phyloP scores from a whole-genome alignment of 2,797 vertebrate species.

The Gymnopithys bicolor region DNA sequence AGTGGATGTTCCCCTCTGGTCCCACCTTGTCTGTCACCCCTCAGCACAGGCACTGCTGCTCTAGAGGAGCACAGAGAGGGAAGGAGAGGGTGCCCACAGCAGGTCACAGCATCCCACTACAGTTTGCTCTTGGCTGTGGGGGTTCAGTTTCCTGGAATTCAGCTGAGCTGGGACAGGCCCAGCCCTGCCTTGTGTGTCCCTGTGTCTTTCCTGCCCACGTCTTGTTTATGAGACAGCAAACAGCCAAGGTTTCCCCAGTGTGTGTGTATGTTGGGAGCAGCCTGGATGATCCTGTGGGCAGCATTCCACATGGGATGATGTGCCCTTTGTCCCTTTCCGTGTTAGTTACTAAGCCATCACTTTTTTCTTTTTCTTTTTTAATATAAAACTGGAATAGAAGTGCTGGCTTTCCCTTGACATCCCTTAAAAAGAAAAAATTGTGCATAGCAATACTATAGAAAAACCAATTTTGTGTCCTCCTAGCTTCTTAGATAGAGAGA shows the following conservation, averaged over 20 bases:
- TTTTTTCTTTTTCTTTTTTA: background rate
- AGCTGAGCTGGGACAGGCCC: too few species aligned
- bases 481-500: background rate
- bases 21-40: background rate
- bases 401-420: background rate
- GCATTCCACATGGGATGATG: background rate
- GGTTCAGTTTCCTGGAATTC: background rate
- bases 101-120: background rate
- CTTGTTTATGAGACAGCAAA: background rate
- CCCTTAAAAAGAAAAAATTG: background rate
- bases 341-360: background rate
- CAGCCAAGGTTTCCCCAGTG: background rate
- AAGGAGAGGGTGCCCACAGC: background rate
- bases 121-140: background rate
- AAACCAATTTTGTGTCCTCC: background rate
- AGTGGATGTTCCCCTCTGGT: background rate
- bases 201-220: background rate
- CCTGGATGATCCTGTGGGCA: background rate
- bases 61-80: background rate
- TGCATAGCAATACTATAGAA: background rate
- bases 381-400: background rate
- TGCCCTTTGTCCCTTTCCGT: background rate
- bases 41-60: background rate
- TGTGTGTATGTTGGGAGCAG: background rate
- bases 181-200: background rate